Evolutionary conservation across 2,888 invertebrate genomes (phyloP).

Genomic region (Creontiades dilutus): DNA sequence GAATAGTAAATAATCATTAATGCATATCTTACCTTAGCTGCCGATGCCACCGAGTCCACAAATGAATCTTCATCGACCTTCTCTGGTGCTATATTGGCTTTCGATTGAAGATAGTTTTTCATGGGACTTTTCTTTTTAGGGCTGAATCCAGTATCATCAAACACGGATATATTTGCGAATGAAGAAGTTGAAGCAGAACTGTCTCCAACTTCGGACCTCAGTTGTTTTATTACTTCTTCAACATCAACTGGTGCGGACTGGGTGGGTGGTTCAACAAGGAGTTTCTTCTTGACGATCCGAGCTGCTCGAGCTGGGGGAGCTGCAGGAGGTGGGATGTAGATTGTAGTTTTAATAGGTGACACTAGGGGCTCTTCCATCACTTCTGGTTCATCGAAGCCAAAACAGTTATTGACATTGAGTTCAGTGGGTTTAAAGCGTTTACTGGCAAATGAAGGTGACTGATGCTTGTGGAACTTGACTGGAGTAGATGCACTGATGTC

Average conservation of each 20-base stretch:
- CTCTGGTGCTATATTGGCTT: neutral
- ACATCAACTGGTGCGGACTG: slow-evolving; percentile 3
- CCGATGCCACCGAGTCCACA: neutral
- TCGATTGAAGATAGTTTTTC: slow-evolving; percentile 45
- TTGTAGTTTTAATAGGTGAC: slow-evolving; percentile 73
- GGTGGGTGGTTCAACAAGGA: slow-evolving; percentile 36
- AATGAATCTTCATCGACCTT: neutral
- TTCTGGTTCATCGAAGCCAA: slow-evolving; percentile 74
- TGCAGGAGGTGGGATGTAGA: neutral
- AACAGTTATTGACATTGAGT: slow-evolving; percentile 70
- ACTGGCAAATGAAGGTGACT: neutral
- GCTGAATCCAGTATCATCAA: slow-evolving; percentile 42
- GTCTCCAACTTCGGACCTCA: slow-evolving; percentile 68
- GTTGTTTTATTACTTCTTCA: slow-evolving; percentile 66
- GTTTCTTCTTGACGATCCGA: slow-evolving; percentile 45
- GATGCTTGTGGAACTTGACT: slow-evolving; percentile 60
- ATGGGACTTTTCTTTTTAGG: slow-evolving; percentile 33
- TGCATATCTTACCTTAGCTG: neutral
- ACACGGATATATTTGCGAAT: neutral
- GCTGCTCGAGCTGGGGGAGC: slow-evolving; percentile 27
- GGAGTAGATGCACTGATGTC: slow-evolving; percentile 72
- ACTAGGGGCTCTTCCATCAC: slow-evolving; percentile 73
- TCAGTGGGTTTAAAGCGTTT: neutral
- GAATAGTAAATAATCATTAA: neutral
- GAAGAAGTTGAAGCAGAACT: slow-evolving; percentile 13